Evolutionary conservation across 2,797 vertebrate species (phyloP), one percentile per base, ranked within the genome.

Genomic region (Pangasius sanitwongsei): DNA sequence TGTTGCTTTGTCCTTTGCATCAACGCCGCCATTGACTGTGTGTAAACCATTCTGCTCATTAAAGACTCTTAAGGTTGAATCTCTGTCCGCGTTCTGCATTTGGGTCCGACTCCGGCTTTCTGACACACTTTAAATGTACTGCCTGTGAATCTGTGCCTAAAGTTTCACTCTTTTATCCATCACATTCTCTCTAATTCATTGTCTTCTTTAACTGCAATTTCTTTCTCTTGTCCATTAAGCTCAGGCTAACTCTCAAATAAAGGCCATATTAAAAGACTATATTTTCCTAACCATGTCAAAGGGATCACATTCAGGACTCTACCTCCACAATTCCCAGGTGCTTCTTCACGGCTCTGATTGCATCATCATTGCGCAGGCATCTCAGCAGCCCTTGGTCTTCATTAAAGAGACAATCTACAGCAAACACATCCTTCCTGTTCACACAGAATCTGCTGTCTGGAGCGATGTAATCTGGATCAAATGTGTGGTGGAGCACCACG

Each of bases 401-500:
- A 63, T 83, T 0, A 53, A 16, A 84, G n/a, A 88, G 81, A 44
- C 87, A 84, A 57, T 88, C 55, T 13, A 88, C 87, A 74, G n/a
- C 9, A 72, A 88, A 88, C 34, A 88, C 55, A 0, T 34, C 2
- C 0, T 20, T 0, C 6, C 1, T 34, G 16, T 74, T 23, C 1
- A 88, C 53, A 48, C 2, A 12, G 2, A 4, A 1, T 31, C 41
- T 84, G 53, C 69, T 61, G n/a, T 63, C 81, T 41, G 87, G 67
- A 63, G 13, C 18, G 1, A 88, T 1, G 0, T 1, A 28, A 50
- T 84, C 4, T 1, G 6, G 53, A 15, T 88, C 23, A 9, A 28
- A 83, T 6, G 87, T 84, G 67, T 77, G 81, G 57, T 88, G 87
- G 12, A 88, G 81, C 55, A 53, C 81, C 67, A 88, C 81, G 0